Conservation (phyloP, 2,888 invertebrate species). For the Yponomeuta evonymella region DNA sequence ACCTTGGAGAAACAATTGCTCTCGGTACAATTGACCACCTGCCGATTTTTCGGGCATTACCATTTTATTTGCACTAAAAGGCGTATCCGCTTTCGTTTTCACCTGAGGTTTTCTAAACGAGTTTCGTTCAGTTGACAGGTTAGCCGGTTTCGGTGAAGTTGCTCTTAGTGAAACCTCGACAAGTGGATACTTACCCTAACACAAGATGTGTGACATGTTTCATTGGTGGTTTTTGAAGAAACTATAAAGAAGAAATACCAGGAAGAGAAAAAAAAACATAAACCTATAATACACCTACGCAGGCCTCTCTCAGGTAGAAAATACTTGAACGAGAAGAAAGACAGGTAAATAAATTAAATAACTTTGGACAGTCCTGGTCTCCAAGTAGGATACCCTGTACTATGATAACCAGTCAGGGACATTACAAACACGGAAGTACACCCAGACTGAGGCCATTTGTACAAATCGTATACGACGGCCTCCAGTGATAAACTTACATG, state of each 20-base stretch:
- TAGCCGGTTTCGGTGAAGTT: not conserved
- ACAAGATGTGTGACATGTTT: not conserved
- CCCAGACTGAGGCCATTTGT: too few relatives aligned
- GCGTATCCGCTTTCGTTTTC: slow-evolving; percentile 47
- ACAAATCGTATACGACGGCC: too few relatives aligned
- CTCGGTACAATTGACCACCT: slow-evolving; percentile 60
- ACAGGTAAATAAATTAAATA: too few relatives aligned
- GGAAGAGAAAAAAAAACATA: too few relatives aligned
- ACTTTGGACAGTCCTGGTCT: too few relatives aligned
- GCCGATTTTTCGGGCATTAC: slow-evolving; percentile 52
- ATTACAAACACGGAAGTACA: too few relatives aligned
- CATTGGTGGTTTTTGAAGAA: not conserved
- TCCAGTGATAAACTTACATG: too few relatives aligned
- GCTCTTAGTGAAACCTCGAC: not conserved
- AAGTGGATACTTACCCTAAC: not conserved
- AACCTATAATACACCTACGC: too few relatives aligned
- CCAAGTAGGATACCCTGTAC: too few relatives aligned
- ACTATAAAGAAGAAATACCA: not conserved
- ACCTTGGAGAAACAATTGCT: slow-evolving; percentile 23
- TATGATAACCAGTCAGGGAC: too few relatives aligned
- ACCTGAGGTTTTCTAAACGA: slow-evolving; percentile 24
- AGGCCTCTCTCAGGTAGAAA: too few relatives aligned
- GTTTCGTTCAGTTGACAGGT: slow-evolving; percentile 8
- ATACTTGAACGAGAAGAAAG: too few relatives aligned
- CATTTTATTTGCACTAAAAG: slow-evolving; percentile 59